Conservation (phyloP, 2,888 invertebrate species). For the Kuschelorhynchus macadamiae region DNA sequence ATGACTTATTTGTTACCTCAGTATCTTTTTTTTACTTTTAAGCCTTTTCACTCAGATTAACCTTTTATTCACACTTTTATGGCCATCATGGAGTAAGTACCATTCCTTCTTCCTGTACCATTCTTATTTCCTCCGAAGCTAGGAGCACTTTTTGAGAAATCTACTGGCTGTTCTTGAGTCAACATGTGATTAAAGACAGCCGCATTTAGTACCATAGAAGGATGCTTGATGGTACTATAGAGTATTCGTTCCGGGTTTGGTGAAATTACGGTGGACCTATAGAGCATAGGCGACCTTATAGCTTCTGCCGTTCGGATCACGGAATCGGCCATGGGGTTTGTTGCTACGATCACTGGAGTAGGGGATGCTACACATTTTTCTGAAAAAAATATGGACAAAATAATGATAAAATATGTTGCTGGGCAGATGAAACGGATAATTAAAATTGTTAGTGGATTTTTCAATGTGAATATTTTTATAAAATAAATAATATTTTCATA, state of each 20-base stretch:
- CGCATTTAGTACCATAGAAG: conserved; percentile 64
- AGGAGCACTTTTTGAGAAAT: conserved; percentile 61
- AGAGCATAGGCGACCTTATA: conserved; percentile 67
- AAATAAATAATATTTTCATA: too few species aligned
- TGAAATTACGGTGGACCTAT: conserved; percentile 72
- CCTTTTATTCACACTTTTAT: conserved; percentile 33
- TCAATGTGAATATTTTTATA: too few species aligned
- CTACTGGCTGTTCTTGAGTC: conserved; percentile 67
- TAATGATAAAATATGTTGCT: too few species aligned
- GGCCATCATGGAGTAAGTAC: conserved; percentile 37
- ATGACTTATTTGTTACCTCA: too few species aligned
- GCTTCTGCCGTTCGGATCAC: conserved; percentile 54
- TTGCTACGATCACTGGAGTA: conserved; percentile 66
- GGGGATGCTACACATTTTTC: conserved; percentile 62
- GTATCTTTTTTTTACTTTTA: too few species aligned
- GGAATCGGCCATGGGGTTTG: conserved; percentile 54
- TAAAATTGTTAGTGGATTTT: too few species aligned
- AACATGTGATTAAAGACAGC: conserved; percentile 49
- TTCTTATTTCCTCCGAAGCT: conserved; percentile 42
- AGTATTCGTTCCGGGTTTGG: conserved; percentile 71
- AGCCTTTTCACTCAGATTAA: too few species aligned
- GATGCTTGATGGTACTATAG: conserved; percentile 67
- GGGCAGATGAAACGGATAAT: too few species aligned
- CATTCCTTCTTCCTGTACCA: conserved; percentile 56
- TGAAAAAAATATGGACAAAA: conserved; percentile 32